These are phyloP conservation scores for Anadara kagoshimensis DNA, from an alignment of 1,140 invertebrate genomes.

Conservation along the genomic window DNA sequence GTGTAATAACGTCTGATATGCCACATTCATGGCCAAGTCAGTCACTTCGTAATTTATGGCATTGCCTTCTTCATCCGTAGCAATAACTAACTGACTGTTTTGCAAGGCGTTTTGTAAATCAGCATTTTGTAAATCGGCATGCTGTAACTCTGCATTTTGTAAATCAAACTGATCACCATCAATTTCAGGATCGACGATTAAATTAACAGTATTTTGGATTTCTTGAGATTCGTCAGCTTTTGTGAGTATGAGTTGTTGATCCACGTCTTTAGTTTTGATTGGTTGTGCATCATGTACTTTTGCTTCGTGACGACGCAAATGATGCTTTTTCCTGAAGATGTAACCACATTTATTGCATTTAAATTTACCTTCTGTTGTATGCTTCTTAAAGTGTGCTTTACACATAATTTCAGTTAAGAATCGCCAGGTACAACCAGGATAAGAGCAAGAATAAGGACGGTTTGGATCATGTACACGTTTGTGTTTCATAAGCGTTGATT, in stretches of 20 bases:
- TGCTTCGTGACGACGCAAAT: slow-evolving; percentile 64
- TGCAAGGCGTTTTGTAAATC: slow-evolving; percentile 48
- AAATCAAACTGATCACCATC: slow-evolving; percentile 45
- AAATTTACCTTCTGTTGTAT: slow-evolving; percentile 61
- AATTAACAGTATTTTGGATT: slow-evolving; percentile 40
- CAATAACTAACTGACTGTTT: slow-evolving; percentile 58
- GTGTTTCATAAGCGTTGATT: slow-evolving; percentile 67
- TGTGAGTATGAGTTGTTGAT: slow-evolving; percentile 13
- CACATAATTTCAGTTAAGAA: slow-evolving; percentile 70
- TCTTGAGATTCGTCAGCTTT: slow-evolving; percentile 30
- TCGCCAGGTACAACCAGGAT: slow-evolving; percentile 67
- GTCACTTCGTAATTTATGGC: slow-evolving; percentile 59
- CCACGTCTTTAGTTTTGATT: slow-evolving; percentile 14
- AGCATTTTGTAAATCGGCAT: neutral
- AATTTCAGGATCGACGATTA: slow-evolving; percentile 51
- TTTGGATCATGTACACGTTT: slow-evolving; percentile 67
- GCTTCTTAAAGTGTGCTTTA: slow-evolving; percentile 62
- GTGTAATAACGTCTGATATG: slow-evolving; percentile 50
- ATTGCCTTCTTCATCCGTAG: slow-evolving; percentile 57
- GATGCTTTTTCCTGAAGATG: slow-evolving; percentile 69
- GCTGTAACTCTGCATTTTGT: too few relatives aligned
- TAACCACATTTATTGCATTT: slow-evolving; percentile 64
- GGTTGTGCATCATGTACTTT: slow-evolving; percentile 55
- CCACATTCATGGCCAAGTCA: slow-evolving; percentile 56
- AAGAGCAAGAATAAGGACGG: slow-evolving; percentile 64